phyloP scores from a whole-genome alignment of 2,797 vertebrate genomes.

The Chloroceryle amazona region DNA sequence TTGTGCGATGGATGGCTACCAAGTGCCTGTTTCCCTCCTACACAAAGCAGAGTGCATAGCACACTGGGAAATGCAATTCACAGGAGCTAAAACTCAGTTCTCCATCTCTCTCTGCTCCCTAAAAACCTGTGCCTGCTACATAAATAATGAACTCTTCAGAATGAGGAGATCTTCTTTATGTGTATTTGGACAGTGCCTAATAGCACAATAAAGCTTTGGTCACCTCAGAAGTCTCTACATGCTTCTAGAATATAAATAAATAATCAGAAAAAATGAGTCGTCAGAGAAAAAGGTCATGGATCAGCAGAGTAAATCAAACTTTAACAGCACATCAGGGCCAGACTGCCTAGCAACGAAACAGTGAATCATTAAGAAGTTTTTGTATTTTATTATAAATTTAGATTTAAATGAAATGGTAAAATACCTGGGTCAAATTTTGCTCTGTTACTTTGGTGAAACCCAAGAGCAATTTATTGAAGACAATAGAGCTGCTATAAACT shows the following conservation, averaged over 20 bases:
- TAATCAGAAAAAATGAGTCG: constrained; percentile 52
- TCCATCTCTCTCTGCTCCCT: neutral
- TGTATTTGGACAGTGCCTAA: constrained; percentile 9
- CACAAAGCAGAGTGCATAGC: rapidly evolving
- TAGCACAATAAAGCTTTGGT: neutral
- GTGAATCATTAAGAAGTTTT: constrained; percentile 55
- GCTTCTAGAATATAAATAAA: constrained; percentile 32
- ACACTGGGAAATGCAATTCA: neutral
- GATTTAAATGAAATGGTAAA: constrained; percentile 36
- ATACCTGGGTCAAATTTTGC: constrained; percentile 30
- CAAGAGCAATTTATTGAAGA: constrained; percentile 7
- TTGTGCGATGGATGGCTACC: rapidly evolving
- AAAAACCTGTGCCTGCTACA: neutral
- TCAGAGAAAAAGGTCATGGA: constrained; percentile 42
- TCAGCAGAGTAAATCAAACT: constrained; percentile 62
- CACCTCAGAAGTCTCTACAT: neutral
- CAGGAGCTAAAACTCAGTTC: neutral
- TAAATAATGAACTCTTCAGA: neutral
- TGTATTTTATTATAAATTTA: constrained; percentile 40
- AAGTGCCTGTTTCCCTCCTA: neutral
- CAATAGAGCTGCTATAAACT: neutral
- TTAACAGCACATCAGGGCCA: constrained; percentile 34
- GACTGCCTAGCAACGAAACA: constrained; percentile 52
- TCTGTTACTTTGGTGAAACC: neutral
- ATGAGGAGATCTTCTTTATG: neutral